Evolutionary conservation across 2,888 invertebrate genomes (phyloP).

Genomic region (Spialia ferax): DNA sequence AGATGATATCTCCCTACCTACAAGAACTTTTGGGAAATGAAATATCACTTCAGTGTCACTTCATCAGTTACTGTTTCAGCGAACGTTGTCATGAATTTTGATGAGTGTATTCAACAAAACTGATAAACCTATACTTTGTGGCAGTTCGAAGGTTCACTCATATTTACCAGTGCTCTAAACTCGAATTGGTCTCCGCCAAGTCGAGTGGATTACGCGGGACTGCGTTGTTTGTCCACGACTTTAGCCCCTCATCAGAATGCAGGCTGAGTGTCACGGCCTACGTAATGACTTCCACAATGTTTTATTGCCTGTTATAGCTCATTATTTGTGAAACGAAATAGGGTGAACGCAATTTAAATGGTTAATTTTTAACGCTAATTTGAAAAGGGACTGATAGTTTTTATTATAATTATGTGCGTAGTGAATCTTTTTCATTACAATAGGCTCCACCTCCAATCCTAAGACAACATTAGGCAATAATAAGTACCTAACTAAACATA

Average conservation of each 20-base stretch:
- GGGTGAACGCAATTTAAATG: slow-evolving; percentile 18
- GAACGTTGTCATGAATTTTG: too few relatives aligned
- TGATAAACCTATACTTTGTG: not conserved
- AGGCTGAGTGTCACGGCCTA: slow-evolving; percentile 4
- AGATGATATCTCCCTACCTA: too few relatives aligned
- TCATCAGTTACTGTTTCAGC: too few relatives aligned
- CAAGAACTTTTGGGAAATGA: too few relatives aligned
- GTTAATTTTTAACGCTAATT: slow-evolving; percentile 14
- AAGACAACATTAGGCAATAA: too few relatives aligned
- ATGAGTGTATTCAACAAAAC: not conserved
- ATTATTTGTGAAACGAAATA: slow-evolving; percentile 23
- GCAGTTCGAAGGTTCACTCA: not conserved
- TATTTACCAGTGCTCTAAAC: not conserved
- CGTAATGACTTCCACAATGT: slow-evolving; percentile 36
- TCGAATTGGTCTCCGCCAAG: not conserved
- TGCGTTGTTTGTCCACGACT: slow-evolving; percentile 17
- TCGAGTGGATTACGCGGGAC: not conserved
- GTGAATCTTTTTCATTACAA: not conserved
- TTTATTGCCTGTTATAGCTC: slow-evolving; percentile 38
- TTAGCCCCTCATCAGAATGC: slow-evolving; percentile 33
- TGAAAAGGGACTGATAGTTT: slow-evolving; percentile 5
- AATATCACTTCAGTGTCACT: too few relatives aligned
- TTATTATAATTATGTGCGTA: not conserved
- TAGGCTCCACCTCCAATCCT: too few relatives aligned
- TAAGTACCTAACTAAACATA: too few relatives aligned